A percentile compares a stretch with the other conserved stretches of the same genome.
Conservation (phyloP, 2,113 vertebrate species). For the Trochalopteron elliotii region DNA sequence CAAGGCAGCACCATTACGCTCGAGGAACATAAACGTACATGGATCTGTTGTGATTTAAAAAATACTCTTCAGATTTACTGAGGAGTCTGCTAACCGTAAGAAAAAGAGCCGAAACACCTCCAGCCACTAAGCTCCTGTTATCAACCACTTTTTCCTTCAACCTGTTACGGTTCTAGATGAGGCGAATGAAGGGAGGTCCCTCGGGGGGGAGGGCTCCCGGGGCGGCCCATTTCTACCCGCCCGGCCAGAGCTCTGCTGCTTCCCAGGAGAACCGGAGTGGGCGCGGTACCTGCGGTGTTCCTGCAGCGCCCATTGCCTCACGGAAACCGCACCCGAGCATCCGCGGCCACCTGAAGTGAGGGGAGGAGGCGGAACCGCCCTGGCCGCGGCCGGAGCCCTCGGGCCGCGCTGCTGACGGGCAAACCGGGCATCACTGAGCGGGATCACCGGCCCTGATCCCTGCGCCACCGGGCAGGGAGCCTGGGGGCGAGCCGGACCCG, state of each 20-base stretch:
- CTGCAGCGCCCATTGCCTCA: background rate
- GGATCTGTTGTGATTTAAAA: background rate
- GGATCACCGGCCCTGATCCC: background rate
- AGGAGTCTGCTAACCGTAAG: rapidly evolving
- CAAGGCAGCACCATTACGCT: background rate
- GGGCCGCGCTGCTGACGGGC: background rate
- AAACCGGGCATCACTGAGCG: rapidly evolving
- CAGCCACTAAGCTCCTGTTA: background rate
- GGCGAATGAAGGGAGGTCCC: background rate
- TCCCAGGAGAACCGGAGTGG: too few relatives aligned
- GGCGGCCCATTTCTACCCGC: too few relatives aligned
- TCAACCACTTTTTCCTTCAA: background rate
- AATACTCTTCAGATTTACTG: background rate
- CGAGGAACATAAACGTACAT: background rate
- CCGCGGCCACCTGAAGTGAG: too few relatives aligned
- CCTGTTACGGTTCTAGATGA: background rate
- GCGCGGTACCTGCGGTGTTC: background rate
- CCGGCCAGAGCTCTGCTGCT: background rate
- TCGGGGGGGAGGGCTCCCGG: too few relatives aligned
- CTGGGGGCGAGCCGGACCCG: background rate
- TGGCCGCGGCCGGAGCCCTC: too few relatives aligned
- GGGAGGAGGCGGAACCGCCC: background rate
- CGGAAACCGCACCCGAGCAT: background rate
- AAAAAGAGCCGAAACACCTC: background rate
- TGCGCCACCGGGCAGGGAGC: background rate